Evolutionary conservation across 2,888 invertebrate genomes (phyloP).

Genomic region (Pegoplata infirma): DNA sequence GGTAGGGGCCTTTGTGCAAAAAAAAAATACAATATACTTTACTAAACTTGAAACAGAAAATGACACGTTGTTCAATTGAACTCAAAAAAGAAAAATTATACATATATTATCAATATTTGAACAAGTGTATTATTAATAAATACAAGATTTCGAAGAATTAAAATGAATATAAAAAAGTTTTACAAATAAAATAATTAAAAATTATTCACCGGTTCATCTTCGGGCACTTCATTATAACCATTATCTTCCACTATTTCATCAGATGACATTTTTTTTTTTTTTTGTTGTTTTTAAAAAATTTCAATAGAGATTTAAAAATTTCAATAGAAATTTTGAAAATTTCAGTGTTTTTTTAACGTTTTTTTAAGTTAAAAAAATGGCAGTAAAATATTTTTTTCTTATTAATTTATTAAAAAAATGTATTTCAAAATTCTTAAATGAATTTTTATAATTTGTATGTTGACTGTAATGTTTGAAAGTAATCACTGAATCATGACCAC

Average conservation of each 20-base stretch:
- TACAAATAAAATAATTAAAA: slow-evolving; percentile 2
- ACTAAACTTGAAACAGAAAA: not conserved
- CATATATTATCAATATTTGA: slow-evolving; percentile 28
- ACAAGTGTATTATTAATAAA: slow-evolving; percentile 32
- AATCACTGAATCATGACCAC: slow-evolving; percentile 61
- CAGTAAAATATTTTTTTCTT: not conserved
- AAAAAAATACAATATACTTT: not conserved
- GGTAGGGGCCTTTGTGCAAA: too few relatives aligned
- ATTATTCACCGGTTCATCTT: slow-evolving; percentile 59
- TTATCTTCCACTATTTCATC: slow-evolving; percentile 54
- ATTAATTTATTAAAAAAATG: not conserved
- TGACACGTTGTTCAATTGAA: slow-evolving; percentile 21
- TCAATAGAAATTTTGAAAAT: not conserved
- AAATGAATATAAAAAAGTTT: not conserved
- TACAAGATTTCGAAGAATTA: not conserved
- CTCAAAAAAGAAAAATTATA: not conserved
- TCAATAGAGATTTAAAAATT: not conserved
- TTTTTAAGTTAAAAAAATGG: not conserved
- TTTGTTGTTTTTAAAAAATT: slow-evolving; percentile 5
- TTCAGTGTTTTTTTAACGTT: not conserved
- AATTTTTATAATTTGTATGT: slow-evolving; percentile 24
- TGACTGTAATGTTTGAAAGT: slow-evolving; percentile 55
- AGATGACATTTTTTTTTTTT: slow-evolving; percentile 47
- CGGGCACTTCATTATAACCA: slow-evolving; percentile 58
- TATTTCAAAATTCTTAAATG: slow-evolving; percentile 33